Base-by-base conservation (phyloP, 2,888 invertebrate genomes). In the Nematopogon swammerdamellus region DNA sequence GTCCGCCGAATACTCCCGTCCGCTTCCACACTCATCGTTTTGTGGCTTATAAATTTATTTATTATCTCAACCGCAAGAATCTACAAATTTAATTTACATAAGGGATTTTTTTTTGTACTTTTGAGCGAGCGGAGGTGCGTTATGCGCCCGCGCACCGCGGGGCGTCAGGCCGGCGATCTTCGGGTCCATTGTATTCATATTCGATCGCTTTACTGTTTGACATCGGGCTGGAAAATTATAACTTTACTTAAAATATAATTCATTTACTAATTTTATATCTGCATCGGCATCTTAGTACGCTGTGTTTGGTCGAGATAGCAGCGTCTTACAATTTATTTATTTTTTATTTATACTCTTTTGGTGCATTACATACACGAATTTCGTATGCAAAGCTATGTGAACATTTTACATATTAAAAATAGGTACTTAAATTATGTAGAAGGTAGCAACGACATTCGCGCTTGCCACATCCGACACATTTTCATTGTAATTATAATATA, bases 71-170 rank as follows among this genome's bases (percentile, higher is more conserved):
- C 36, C 11, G 36, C 36, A 36, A 47, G 29, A 62, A 63, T 67
- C 66, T 64, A 73, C 65, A 70, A 70, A 72, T 74, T 72, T 65
- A 71, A 76, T 75, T 76, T 75, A 72, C 70, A 69, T 74, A 70
- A 65, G 67, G 63, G 67, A 72, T 72, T 36, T 36, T 36, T 25
- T 72, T 70, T 73, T 73, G 70, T 62, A 63, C 64, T 67, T 70
- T 69, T 72, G 72, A 68, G 70, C 60, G 68, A 60, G 72, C 70
- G 66, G 60, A 60, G 59, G 60, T 55, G 46, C 51, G 46, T 46
- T 60, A 65, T 67, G 70, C 70, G 67, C 64, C 52, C 57, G 61
- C 67, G 62, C 72, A 56, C 71, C 60, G 70, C 74, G 65, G 75
- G 76, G 64, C 59, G 64, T 64, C 71, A 59, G 59, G 60, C 58